phyloP scores from a whole-genome alignment of 2,888 invertebrate species.

The Hirtodrosophila confusa region DNA sequence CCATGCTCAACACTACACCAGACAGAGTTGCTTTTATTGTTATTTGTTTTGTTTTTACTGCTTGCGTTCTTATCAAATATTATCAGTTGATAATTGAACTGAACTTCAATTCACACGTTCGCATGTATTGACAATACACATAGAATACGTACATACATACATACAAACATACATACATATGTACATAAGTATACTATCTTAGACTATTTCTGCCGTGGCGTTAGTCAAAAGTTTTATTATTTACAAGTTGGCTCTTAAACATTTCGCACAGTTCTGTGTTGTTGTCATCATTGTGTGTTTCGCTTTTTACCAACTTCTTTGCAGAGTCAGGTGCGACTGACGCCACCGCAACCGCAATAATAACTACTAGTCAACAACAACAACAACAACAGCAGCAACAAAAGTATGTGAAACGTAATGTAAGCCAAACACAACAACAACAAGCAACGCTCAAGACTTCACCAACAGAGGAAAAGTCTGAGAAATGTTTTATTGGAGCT shows the following conservation, averaged over 20 bases:
- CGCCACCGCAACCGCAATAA: conserved; percentile 42
- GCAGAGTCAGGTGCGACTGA: conserved; percentile 60
- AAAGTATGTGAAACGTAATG: conserved; percentile 56
- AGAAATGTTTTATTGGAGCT: conserved; percentile 80
- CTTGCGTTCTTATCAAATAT: conserved; percentile 24
- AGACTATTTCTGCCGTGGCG: too few relatives aligned
- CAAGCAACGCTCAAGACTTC: conserved; percentile 45
- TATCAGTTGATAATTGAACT: conserved; percentile 28
- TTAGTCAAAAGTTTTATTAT: not conserved
- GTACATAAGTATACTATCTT: not conserved
- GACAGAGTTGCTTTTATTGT: too few relatives aligned
- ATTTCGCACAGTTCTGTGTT: conserved; percentile 5
- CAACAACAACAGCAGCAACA: conserved; percentile 35
- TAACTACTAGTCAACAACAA: conserved; percentile 61
- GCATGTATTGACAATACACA: conserved; percentile 1
- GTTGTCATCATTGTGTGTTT: conserved; percentile 19
- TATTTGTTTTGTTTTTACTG: too few relatives aligned
- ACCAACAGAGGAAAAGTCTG: conserved; percentile 78
- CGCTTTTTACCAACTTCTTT: conserved; percentile 24
- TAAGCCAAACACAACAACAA: conserved; percentile 57
- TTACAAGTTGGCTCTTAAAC: conserved; percentile 14
- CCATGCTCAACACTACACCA: too few relatives aligned
- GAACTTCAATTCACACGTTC: conserved; percentile 4
- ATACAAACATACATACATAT: not conserved
- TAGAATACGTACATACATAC: too few relatives aligned